Base-by-base conservation (phyloP, 2,113 vertebrate genomes). In the Xyliphius kryptos region DNA sequence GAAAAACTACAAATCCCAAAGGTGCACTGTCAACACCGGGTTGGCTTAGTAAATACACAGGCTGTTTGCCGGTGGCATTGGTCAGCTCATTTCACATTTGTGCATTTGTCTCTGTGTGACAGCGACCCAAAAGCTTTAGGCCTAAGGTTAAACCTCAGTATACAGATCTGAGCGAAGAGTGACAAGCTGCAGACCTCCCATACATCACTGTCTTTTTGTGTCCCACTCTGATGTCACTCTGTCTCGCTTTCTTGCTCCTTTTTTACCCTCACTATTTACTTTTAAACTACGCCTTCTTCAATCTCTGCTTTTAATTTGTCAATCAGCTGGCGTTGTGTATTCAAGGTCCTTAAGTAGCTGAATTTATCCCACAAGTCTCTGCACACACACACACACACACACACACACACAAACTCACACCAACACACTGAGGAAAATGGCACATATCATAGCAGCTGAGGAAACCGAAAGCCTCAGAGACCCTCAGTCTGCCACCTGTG, bases 111-210 rank as follows among this genome's bases (percentile, higher is more conserved):
- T 67, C 22, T 16, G 52, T 59, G 65, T 74, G 73, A 78, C 76
- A 74, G 74, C 20, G 13, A 5, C 60, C 44, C 66, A 68, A 74
- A 63, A 61, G 48, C 21, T 19, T 19, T 9, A 21, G 63, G 61
- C 60, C 65, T 21, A 11, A 38, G 68, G 71, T 69, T 69, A 51
- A 59, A 50, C 49, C 61, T 20, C n/a, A 46, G 44, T 15, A 17
- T 54, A 60, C 55, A 58, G 69, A 10, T 36, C 44, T 43, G 46
- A 59, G 65, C 50, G 61, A 38, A 72, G 74, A 76, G 55, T 61
- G 74, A 71, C 72, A 67, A 67, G 56, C 59, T 60, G 70, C 69
- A 73, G 65, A 66, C 61, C 68, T 51, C 63, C 57, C 68, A 58
- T 70, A 51, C 63, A 66, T 63, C 64, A 50, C 14, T 49, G 48